These are phyloP conservation scores for Hipposideros larvatus DNA, from an alignment of 2,797 vertebrate genomes.

Conservation along the genomic window DNA sequence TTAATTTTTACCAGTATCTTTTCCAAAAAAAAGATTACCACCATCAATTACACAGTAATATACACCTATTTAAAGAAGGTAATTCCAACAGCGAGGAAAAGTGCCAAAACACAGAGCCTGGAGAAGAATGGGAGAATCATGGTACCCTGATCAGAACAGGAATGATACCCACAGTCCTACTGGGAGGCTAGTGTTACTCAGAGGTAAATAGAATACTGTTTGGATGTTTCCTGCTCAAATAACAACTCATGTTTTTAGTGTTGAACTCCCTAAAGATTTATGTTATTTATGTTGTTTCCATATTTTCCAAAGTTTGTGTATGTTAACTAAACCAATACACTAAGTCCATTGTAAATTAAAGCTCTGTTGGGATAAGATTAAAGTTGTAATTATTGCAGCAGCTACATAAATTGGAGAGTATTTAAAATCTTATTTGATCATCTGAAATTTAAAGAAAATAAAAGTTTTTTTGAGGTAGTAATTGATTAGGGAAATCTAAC, in stretches of 20 bases:
- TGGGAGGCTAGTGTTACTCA: background rate
- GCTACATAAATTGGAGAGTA: background rate
- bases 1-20: background rate
- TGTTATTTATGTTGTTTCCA: background rate
- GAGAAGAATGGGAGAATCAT: background rate
- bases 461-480: background rate
- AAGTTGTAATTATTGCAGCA: slow-evolving; percentile 37
- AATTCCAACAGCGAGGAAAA: background rate
- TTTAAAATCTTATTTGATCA: slow-evolving; percentile 23
- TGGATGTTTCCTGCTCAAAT: background rate
- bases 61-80: background rate
- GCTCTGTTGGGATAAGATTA: background rate
- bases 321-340: slow-evolving; percentile 37
- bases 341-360: background rate
- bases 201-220: background rate
- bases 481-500: background rate
- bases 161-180: background rate
- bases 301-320: background rate
- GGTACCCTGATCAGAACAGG: background rate
- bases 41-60: background rate
- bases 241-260: background rate
- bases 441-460: slow-evolving; percentile 18
- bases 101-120: background rate
- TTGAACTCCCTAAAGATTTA: background rate
- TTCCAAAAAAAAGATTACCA: background rate